Evolutionary conservation across 2,113 vertebrate genomes (phyloP), one percentile per base, ranked within the genome.

Genomic region (Haemorhous mexicanus): DNA sequence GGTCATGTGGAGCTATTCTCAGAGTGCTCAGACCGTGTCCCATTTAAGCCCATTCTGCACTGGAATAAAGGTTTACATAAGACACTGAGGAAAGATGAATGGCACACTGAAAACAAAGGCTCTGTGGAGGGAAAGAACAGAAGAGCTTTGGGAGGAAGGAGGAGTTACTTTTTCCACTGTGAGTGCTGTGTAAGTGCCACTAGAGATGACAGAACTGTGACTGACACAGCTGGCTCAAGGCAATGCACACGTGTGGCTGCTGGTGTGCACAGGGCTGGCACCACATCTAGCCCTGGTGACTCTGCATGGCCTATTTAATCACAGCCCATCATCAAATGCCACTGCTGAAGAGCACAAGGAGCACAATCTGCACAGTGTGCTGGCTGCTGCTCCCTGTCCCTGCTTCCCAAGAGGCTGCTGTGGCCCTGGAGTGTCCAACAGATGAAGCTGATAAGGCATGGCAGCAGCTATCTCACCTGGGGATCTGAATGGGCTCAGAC

Each of bases 1-100:
- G 86, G 88, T 86, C 95, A 93, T 58, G 94, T 84, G 79, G 43
- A 96, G 80, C 88, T 89, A 82, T 95, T 96, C 88, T 86, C 90
- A 91, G 73, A 94, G 84, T 19, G 80, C 93, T 90, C 50, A 89
- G 76, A 94, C 80, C 58, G 69, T 96, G 95, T 89, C 94, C 95
- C 94, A 96, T 92, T 96, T 94, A 85, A 95, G 72, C 21, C 55
- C 64, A 23, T 86, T 97, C 59, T 94, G 85, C 64, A 59, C 79
- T 68, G 72, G 43, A 95, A 94, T 90, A 93, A 94, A 95, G 79
- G 87, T 95, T 95, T 97, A 95, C 90, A 85, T 96, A 95, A 97
- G 94, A 72, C 1, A 5, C 72, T 35, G 85, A 64, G 83, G 76
- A 93, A 74, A 81, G 68, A 91, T 90, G 67, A 97, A 91, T 83